A percentile compares a stretch with the other conserved stretches of the same genome.
Conservation (phyloP, 2,113 vertebrate species). For the Gambusia holbrooki region DNA sequence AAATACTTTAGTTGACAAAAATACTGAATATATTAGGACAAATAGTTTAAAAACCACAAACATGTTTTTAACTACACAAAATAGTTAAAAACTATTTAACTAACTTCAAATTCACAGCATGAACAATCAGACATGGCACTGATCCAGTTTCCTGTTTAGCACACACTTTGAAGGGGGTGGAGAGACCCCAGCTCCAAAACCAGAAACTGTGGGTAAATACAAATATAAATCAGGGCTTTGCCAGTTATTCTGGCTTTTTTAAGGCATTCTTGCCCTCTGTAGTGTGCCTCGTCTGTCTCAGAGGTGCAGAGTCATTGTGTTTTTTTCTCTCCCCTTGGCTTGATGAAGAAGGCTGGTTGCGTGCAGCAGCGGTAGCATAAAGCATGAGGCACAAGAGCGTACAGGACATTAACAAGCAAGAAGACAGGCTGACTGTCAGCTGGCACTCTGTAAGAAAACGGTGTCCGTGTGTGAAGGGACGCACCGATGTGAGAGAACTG, state of each 20-base stretch:
- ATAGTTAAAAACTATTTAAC: not conserved
- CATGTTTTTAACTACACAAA: not conserved
- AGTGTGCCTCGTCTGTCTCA: not conserved
- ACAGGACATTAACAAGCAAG: conserved; percentile 86
- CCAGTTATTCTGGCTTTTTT: conserved; percentile 10
- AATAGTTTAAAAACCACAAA: not conserved
- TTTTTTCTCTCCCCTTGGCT: conserved; percentile 68
- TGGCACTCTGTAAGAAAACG: conserved; percentile 91
- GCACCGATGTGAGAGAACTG: conserved; percentile 94
- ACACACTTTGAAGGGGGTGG: not conserved
- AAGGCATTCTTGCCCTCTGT: conserved; percentile 10
- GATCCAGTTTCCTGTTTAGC: not conserved
- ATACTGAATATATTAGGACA: not conserved
- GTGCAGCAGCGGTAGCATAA: conserved; percentile 90
- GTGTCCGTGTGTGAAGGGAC: conserved; percentile 94
- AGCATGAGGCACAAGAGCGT: conserved; percentile 88
- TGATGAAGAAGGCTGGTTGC: conserved; percentile 88
- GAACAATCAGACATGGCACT: not conserved
- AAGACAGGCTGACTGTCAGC: conserved; percentile 85
- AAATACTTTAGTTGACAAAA: not conserved
- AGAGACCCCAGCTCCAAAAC: not conserved
- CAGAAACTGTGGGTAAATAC: not conserved
- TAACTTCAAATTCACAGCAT: conserved; percentile 16
- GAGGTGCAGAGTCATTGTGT: conserved; percentile 43
- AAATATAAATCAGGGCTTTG: not conserved